Conservation (phyloP, 1,140 invertebrate species). For the Solenopsis invicta region DNA sequence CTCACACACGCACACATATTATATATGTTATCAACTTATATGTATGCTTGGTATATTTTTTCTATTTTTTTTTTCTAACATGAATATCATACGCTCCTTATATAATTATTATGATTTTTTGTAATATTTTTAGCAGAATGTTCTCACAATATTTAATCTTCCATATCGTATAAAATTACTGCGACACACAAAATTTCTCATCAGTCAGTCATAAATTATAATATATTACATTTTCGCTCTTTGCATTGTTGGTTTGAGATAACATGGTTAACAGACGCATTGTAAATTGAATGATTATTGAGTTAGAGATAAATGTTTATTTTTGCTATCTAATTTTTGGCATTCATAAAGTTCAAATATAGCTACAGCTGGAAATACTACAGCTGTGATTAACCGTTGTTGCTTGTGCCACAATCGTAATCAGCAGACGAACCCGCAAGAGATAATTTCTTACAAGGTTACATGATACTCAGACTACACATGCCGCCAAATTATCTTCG, state of each 20-base stretch:
- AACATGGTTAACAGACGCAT: not conserved
- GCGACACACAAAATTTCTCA: not conserved
- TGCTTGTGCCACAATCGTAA: conserved; percentile 22
- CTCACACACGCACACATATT: not conserved
- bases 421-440: conserved; percentile 14
- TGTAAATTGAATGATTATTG: not conserved
- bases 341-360: not conserved
- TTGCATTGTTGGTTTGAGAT: not conserved
- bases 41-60: not conserved
- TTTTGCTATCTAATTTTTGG: not conserved
- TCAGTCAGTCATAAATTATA: not conserved
- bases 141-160: not conserved
- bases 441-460: conserved; percentile 53
- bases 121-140: not conserved
- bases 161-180: not conserved
- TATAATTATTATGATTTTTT: not conserved
- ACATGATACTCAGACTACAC: not conserved
- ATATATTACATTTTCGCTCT: not conserved
- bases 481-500: not conserved
- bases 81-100: not conserved
- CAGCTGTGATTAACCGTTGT: conserved; percentile 25
- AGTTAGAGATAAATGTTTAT: not conserved
- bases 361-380: not conserved
- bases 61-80: not conserved
- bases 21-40: not conserved